These are phyloP conservation scores for Noctua comes DNA, from an alignment of 2,888 invertebrate species.

Conservation along the genomic window DNA sequence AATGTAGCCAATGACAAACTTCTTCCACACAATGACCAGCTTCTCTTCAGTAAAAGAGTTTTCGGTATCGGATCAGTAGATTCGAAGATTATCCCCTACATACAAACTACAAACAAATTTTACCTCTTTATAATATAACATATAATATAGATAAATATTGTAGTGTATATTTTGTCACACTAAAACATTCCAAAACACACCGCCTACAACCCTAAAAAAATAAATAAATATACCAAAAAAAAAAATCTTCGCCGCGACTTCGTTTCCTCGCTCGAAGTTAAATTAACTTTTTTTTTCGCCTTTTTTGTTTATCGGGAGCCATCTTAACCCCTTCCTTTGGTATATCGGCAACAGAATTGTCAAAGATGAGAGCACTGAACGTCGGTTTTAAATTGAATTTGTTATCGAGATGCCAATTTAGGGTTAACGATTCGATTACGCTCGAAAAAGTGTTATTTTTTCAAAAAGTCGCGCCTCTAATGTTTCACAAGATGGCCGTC, in stretches of 20 bases:
- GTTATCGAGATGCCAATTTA: slow-evolving; percentile 87
- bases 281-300: slow-evolving; percentile 87
- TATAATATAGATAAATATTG: too few relatives aligned
- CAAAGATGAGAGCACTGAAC: slow-evolving; percentile 83
- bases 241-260: slow-evolving; percentile 78
- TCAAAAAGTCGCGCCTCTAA: slow-evolving; percentile 61
- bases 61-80: too few relatives aligned
- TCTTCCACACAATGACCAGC: too few relatives aligned
- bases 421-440: slow-evolving; percentile 77
- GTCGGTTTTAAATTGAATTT: slow-evolving; percentile 88
- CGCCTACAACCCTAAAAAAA: slow-evolving; percentile 58
- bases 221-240: slow-evolving; percentile 73
- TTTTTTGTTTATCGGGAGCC: slow-evolving; percentile 86
- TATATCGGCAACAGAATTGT: slow-evolving; percentile 85
- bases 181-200: slow-evolving; percentile 66
- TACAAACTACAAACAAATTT: too few relatives aligned
- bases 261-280: slow-evolving; percentile 87
- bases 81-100: too few relatives aligned
- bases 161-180: slow-evolving; percentile 31
- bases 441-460: slow-evolving; percentile 69
- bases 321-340: slow-evolving; percentile 85
- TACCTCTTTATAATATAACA: too few relatives aligned
- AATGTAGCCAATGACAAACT: too few relatives aligned
- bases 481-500: slow-evolving; percentile 60
- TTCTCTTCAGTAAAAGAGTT: too few relatives aligned